phyloP scores from a whole-genome alignment of 2,113 vertebrate genomes.

The Rutilus rutilus region DNA sequence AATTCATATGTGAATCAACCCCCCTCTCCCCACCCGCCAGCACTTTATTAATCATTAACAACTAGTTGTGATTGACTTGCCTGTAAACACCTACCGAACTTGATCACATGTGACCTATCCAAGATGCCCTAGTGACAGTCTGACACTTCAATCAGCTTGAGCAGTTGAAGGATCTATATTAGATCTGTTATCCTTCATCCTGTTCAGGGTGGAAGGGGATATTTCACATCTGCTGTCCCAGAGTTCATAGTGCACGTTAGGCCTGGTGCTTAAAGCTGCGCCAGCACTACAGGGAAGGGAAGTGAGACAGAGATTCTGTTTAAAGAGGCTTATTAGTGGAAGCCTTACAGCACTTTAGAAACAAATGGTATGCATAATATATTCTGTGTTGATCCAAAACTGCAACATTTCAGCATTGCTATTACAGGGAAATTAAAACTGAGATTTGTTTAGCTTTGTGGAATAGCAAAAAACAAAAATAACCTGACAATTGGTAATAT shows the following conservation, averaged over 20 bases:
- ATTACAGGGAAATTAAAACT: not conserved
- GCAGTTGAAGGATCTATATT: not conserved
- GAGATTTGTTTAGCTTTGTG: not conserved
- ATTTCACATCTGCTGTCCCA: conserved; percentile 7
- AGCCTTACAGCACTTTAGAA: not conserved
- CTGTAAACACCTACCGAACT: not conserved
- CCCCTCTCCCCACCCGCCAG: too few species aligned
- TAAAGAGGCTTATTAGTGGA: conserved; percentile 13
- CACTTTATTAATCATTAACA: too few species aligned
- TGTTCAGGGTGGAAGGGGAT: not conserved
- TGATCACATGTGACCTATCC: not conserved
- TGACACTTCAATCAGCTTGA: conserved; percentile 15
- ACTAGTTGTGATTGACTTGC: not conserved
- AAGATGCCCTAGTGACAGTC: not conserved
- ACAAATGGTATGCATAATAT: not conserved
- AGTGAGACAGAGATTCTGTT: not conserved
- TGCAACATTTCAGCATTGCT: not conserved
- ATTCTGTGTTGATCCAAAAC: not conserved
- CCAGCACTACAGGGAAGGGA: not conserved
- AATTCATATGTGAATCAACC: too few species aligned
- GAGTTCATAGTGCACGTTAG: conserved; percentile 38
- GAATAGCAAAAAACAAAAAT: not conserved
- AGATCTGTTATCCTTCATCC: conserved; percentile 9
- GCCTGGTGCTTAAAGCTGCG: not conserved
- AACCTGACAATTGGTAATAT: not conserved